Conservation (phyloP, 2,113 vertebrate species). For the Tragelaphus buxtoni region DNA sequence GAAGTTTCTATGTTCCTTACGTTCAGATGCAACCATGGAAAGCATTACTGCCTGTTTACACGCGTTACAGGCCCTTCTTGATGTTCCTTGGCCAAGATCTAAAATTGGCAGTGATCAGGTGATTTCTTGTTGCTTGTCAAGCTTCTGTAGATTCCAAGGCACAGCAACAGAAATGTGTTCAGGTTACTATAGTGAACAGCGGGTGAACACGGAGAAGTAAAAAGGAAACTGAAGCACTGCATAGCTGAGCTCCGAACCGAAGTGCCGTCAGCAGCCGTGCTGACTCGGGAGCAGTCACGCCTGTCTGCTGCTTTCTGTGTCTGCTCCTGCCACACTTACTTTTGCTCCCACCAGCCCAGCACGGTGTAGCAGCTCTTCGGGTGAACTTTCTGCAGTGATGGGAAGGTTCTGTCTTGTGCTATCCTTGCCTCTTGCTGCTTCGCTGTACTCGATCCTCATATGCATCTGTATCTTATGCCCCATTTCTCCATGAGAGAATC, state of each 20-base stretch:
- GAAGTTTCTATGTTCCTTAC: constrained; percentile 93
- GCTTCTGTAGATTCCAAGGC: neutral
- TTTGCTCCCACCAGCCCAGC: neutral
- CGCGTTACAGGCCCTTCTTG: constrained; percentile 88
- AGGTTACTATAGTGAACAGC: neutral
- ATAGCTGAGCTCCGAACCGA: neutral
- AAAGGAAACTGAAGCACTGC: neutral
- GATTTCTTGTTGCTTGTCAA: constrained; percentile 48
- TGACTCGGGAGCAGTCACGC: neutral
- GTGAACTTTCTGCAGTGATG: neutral
- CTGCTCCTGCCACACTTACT: neutral
- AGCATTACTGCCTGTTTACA: constrained; percentile 90
- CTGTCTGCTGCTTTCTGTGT: neutral
- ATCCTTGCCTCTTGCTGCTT: neutral
- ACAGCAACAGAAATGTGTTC: neutral
- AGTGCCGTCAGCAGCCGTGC: neutral
- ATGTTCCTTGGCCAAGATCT: constrained; percentile 89
- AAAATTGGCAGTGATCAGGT: constrained; percentile 95
- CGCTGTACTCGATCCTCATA: neutral
- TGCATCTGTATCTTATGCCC: neutral
- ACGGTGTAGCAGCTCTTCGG: neutral
- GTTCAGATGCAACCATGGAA: constrained; percentile 90
- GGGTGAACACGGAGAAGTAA: neutral
- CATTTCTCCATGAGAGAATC: neutral
- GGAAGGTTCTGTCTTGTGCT: neutral